phyloP scores from a whole-genome alignment of 2,888 invertebrate genomes.

The Alviniconcha strummeri region DNA sequence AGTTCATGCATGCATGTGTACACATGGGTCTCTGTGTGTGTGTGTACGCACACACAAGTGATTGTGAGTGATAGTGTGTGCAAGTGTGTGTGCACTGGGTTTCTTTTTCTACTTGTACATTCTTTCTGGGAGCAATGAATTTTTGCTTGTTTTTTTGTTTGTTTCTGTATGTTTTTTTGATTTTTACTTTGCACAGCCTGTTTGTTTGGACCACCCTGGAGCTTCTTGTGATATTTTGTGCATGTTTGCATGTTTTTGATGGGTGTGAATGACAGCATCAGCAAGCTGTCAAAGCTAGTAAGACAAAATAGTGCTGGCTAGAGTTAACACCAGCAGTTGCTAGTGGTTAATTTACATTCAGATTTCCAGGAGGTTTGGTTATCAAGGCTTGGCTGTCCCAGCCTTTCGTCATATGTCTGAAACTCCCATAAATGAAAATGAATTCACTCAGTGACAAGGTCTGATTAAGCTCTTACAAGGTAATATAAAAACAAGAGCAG shows the following conservation, averaged over 20 bases:
- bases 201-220: slow-evolving; percentile 7
- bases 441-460: too few relatives aligned
- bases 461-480: too few relatives aligned
- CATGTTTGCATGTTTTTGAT: background rate
- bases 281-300: background rate
- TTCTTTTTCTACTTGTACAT: background rate
- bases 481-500: too few relatives aligned
- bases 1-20: too few relatives aligned
- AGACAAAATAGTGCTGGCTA: too few relatives aligned
- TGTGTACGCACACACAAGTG: background rate
- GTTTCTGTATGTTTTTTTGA: background rate
- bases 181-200: background rate
- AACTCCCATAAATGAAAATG: too few relatives aligned
- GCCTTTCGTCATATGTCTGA: too few relatives aligned
- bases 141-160: background rate
- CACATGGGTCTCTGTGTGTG: background rate
- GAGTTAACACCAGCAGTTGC: too few relatives aligned
- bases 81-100: background rate
- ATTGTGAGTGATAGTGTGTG: background rate
- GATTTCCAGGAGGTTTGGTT: too few relatives aligned
- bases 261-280: background rate
- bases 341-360: too few relatives aligned
- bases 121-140: too few relatives aligned
- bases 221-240: slow-evolving; percentile 19
- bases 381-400: too few relatives aligned